Evolutionary conservation across 1,140 invertebrate species (phyloP).

Genomic region (Micrasema minimum): DNA sequence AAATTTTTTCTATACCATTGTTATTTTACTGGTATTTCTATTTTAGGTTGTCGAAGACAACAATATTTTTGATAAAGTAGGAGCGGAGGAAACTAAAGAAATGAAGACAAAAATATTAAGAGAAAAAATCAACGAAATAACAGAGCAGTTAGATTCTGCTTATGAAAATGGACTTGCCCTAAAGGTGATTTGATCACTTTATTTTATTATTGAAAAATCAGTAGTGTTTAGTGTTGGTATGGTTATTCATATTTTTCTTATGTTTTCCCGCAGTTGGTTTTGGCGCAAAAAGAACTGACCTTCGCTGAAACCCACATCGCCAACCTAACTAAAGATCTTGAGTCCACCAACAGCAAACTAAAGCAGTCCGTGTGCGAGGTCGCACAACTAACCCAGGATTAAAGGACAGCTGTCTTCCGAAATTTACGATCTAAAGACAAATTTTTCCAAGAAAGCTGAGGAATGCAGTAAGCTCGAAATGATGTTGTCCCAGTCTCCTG

Average conservation of each 20-base stretch:
- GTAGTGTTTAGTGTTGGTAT: background rate
- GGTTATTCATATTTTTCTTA: too few species aligned
- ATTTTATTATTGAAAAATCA: background rate
- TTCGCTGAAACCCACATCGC: conserved; percentile 37
- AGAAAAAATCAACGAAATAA: conserved; percentile 31
- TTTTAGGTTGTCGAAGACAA: conserved; percentile 23
- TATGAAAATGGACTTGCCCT: conserved; percentile 15
- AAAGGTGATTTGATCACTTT: conserved; percentile 2
- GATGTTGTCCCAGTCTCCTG: conserved; percentile 30
- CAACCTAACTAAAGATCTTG: conserved; percentile 38
- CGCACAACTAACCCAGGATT: conserved; percentile 29
- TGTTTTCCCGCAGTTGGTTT: conserved; percentile 31
- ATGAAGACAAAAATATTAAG: conserved; percentile 24
- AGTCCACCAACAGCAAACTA: conserved; percentile 21
- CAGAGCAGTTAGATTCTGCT: conserved; percentile 1
- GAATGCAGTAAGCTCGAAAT: conserved; percentile 43
- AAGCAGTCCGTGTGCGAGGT: conserved; percentile 36
- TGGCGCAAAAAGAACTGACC: conserved; percentile 43
- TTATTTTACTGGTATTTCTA: too few species aligned
- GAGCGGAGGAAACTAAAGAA: conserved; percentile 15
- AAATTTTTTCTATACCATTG: background rate
- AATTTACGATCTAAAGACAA: conserved; percentile 11
- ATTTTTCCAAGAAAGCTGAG: conserved; percentile 44
- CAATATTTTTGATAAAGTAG: conserved; percentile 20
- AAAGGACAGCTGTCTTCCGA: conserved; percentile 24